Conservation (phyloP, 2,888 invertebrate genomes). For the Tenthredo amoena region DNA sequence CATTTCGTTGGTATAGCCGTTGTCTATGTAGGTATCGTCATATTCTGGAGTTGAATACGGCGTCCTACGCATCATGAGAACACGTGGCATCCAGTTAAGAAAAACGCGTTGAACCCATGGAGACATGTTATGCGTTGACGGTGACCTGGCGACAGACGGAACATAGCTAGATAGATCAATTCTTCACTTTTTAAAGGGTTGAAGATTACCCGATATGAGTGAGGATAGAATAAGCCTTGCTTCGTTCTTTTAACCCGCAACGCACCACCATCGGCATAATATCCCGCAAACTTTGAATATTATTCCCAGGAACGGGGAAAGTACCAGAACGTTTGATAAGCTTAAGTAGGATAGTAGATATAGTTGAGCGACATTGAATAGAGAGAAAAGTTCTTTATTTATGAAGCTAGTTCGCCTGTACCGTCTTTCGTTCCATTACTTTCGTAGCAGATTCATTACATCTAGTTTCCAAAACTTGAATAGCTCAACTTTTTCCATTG, state of each 20-base stretch:
- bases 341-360: conserved; percentile 31
- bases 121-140: conserved; percentile 96
- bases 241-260: not conserved
- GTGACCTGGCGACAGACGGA: conserved; percentile 82
- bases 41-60: conserved; percentile 92
- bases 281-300: conserved; percentile 44
- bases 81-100: conserved; percentile 94
- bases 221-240: not conserved
- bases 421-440: conserved; percentile 4
- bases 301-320: conserved; percentile 28
- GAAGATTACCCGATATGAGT: conserved; percentile 11
- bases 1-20: conserved; percentile 90
- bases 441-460: conserved; percentile 25
- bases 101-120: conserved; percentile 93
- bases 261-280: conserved; percentile 21
- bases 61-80: conserved; percentile 94
- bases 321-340: conserved; percentile 35
- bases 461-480: conserved; percentile 37
- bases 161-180: not conserved
- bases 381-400: conserved; percentile 34
- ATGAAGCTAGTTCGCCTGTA: conserved; percentile 26
- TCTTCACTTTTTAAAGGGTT: not conserved
- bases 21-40: conserved; percentile 88
- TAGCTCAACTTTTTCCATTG: conserved; percentile 40
- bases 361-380: conserved; percentile 36